Conservation (phyloP, 2,888 invertebrate genomes). For the Agrotis segetum region DNA sequence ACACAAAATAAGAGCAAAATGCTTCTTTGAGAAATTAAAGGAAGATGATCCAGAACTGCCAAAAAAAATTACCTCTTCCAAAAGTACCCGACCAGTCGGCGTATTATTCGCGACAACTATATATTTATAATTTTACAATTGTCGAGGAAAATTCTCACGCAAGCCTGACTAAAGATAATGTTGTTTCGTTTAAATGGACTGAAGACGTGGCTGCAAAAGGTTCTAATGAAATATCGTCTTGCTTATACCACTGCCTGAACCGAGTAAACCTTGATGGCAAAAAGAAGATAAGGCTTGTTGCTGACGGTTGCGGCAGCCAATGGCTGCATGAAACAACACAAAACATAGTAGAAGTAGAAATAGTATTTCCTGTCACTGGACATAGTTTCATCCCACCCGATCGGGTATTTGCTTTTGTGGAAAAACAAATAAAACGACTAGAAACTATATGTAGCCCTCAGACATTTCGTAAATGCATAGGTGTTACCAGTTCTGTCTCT, state of each 20-base stretch:
- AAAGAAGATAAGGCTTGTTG: conserved; percentile 48
- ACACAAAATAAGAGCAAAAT: conserved; percentile 52
- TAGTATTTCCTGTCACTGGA: conserved; percentile 62
- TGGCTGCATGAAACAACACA: conserved; percentile 50
- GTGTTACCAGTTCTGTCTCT: no score
- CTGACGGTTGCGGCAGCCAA: conserved; percentile 64
- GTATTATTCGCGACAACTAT: conserved; percentile 71
- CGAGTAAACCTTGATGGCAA: conserved; percentile 36
- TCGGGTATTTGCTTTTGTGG: conserved; percentile 56
- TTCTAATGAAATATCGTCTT: conserved; percentile 61
- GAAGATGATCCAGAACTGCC: conserved; percentile 46
- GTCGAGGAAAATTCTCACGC: conserved; percentile 37
- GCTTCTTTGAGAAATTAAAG: conserved; percentile 47
- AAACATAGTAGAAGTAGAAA: conserved; percentile 41
- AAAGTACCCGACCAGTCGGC: conserved; percentile 69
- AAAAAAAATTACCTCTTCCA: conserved; percentile 48
- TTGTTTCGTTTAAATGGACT: conserved; percentile 47
- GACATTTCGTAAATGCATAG: no score
- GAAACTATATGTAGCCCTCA: conserved; percentile 52
- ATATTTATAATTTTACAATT: conserved; percentile 67
- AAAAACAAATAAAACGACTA: conserved; percentile 54
- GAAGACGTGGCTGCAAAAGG: conserved; percentile 58
- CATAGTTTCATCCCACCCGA: conserved; percentile 60
- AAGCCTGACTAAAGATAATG: conserved; percentile 39
- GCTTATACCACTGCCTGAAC: conserved; percentile 52